Evolutionary conservation across 2,113 vertebrate genomes (phyloP).

Genomic region (Sander vitreus): DNA sequence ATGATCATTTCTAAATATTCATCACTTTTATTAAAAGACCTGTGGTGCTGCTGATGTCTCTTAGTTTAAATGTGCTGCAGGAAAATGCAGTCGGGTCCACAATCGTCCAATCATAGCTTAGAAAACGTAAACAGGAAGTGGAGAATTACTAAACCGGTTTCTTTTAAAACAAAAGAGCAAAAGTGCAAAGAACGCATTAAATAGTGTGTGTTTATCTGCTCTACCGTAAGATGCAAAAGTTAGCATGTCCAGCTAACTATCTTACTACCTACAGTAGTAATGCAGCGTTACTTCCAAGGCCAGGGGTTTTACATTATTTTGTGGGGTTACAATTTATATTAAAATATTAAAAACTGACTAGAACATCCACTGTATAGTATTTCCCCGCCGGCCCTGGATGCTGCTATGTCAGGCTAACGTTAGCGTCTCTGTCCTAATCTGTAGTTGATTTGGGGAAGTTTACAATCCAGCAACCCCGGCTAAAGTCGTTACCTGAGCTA

Average conservation of each 20-base stretch:
- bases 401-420: not conserved
- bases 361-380: not conserved
- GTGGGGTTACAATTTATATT: not conserved
- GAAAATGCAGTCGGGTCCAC: conserved; percentile 5
- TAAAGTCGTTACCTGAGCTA: not conserved
- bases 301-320: too few relatives aligned
- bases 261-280: not conserved
- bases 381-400: not conserved
- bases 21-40: conserved; percentile 2
- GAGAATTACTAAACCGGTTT: not conserved
- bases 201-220: not conserved
- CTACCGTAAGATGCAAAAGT: not conserved
- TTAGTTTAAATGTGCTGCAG: conserved; percentile 19
- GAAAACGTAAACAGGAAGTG: not conserved
- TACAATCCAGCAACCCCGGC: too few relatives aligned
- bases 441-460: not conserved
- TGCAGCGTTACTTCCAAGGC: not conserved
- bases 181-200: not conserved
- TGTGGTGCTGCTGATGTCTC: conserved; percentile 14
- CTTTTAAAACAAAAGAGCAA: not conserved
- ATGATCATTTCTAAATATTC: not conserved
- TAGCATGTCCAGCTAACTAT: not conserved
- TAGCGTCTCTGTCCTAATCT: not conserved
- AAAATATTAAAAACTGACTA: not conserved
- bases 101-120: not conserved